phyloP scores from a whole-genome alignment of 2,888 invertebrate genomes.

The Andrena chrysosceles region DNA sequence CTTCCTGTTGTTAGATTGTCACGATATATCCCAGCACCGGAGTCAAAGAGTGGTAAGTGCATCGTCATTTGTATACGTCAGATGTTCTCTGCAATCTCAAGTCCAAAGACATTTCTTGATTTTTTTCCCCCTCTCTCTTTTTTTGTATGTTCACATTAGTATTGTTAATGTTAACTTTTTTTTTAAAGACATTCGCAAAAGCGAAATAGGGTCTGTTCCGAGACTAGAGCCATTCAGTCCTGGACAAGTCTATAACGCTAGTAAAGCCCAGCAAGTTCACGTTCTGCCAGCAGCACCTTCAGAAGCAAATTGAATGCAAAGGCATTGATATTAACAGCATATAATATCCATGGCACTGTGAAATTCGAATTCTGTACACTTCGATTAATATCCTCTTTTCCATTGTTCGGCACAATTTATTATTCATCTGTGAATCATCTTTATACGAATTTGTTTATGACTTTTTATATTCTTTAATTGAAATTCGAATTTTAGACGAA shows the following conservation, averaged over 20 bases:
- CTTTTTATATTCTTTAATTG: constrained; percentile 41
- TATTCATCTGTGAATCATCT: constrained; percentile 24
- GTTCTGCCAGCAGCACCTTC: constrained; percentile 87
- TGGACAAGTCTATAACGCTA: constrained; percentile 97
- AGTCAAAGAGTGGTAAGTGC: constrained; percentile 81
- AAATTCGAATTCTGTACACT: constrained; percentile 47
- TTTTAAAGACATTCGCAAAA: constrained; percentile 84
- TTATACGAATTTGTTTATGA: constrained; percentile 31
- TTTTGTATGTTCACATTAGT: constrained; percentile 2
- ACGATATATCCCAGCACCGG: constrained; percentile 93
- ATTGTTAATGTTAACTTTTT: constrained; percentile 55
- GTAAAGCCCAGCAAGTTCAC: constrained; percentile 96
- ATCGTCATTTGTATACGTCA: constrained; percentile 1
- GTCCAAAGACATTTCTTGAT: not conserved
- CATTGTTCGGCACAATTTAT: constrained; percentile 30
- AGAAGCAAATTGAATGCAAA: constrained; percentile 74
- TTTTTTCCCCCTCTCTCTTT: not conserved
- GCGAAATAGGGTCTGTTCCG: constrained; percentile 87
- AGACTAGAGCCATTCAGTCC: constrained; percentile 94
- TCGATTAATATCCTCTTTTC: constrained; percentile 37
- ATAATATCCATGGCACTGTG: constrained; percentile 31
- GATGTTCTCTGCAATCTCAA: not conserved
- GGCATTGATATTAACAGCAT: constrained; percentile 45
- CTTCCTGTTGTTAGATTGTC: constrained; percentile 95
- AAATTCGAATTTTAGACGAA: constrained; percentile 44